Conservation (phyloP, 2,888 invertebrate genomes). For the Platycheirus albimanus region DNA sequence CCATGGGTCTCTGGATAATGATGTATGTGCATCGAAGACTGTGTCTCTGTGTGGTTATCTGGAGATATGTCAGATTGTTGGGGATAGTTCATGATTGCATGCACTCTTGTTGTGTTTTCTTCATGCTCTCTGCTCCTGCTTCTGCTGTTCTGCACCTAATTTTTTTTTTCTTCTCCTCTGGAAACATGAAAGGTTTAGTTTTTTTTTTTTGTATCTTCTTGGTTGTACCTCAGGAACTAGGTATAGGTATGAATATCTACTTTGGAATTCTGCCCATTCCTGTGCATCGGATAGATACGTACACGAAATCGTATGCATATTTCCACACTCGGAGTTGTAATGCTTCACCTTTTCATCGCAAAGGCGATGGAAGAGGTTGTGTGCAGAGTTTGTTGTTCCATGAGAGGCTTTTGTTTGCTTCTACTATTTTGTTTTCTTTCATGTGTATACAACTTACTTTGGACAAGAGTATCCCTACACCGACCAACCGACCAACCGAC, state of each 20-base stretch:
- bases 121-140: conserved; percentile 37
- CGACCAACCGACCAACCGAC: too few relatives aligned
- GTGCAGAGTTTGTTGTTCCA: conserved; percentile 26
- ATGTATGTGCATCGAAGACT: conserved; percentile 64
- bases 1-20: conserved; percentile 61
- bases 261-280: conserved; percentile 68
- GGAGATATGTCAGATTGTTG: conserved; percentile 67
- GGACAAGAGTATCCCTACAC: conserved; percentile 28
- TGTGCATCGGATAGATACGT: conserved; percentile 65
- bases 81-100: conserved; percentile 72
- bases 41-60: conserved; percentile 65
- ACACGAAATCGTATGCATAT: conserved; percentile 71
- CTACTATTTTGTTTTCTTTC: neutral
- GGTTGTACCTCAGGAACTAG: neutral
- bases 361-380: conserved; percentile 32
- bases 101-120: conserved; percentile 69
- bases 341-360: conserved; percentile 67
- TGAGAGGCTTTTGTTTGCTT: conserved; percentile 45
- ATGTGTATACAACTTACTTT: conserved; percentile 68
- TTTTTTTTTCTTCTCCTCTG: conserved; percentile 17
- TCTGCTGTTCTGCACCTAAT: conserved; percentile 16
- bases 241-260: conserved; percentile 10
- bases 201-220: too few relatives aligned
- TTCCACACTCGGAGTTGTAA: conserved; percentile 68
- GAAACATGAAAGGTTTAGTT: conserved; percentile 49